Evolutionary conservation across 2,113 vertebrate species (phyloP), one percentile per base, ranked within the genome.

Genomic region (Triplophysa tibetana): DNA sequence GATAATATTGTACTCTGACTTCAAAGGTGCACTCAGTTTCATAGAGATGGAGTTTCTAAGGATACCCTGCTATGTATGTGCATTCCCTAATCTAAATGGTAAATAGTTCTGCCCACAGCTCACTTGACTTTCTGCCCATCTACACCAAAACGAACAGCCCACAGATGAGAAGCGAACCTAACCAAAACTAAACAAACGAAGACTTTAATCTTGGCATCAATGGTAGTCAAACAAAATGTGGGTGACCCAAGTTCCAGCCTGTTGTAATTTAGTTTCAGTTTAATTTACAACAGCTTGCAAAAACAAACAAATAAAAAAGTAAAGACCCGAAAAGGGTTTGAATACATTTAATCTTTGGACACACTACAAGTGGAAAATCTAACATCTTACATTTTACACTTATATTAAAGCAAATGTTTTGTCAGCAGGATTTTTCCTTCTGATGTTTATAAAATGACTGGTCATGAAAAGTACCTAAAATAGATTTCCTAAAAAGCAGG

Each of bases 151-250:
- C 45, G 16, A 65, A 80, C 26, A 73, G 38, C n/a, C 26, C 45
- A 80, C 48, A 41, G 62, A 63, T 29, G 58, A 80, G 33, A 58
- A 38, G n/a, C 8, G 1, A 80, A 66, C 23, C n/a, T 58, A 80
- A 80, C 75, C 33, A 60, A 48, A 58, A n/a, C 54, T 43, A 74
- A 80, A 80, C 62, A 60, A 73, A 67, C 52, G 17, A 48, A 17
- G 50, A 43, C 5, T 43, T 41, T 13, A 66, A 70, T 26, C 29
- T 61, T 17, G n/a, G 54, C 54, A 58, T 58, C n/a, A 58, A 58
- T 10, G 21, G 19, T n/a, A 21, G 54, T 10, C 54, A 58, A 58
- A 58, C 54, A n/a, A 58, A 12, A 52, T 19, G 50, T 52, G 50
- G 50, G 13, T 16, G 50, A 52, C 50, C 50, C 14, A 16, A 52